phyloP scores from a whole-genome alignment of 2,113 vertebrate species.

The Lipotes vexillifer region DNA sequence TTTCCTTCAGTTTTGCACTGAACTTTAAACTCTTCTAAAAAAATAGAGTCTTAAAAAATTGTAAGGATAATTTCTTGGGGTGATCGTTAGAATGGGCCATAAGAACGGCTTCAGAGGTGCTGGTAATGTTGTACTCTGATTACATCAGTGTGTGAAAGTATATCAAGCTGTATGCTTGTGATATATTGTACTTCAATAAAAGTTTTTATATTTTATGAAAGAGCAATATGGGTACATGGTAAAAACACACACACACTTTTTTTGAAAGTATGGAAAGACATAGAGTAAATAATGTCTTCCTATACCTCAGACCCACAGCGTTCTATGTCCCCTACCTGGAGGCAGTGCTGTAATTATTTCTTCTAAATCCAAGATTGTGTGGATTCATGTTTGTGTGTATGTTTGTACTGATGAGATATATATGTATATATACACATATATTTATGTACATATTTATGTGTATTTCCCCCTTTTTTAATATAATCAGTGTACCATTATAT shows the following conservation, averaged over 20 bases:
- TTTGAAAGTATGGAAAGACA: neutral
- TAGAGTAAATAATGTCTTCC: neutral
- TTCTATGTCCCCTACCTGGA: neutral
- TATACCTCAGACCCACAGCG: neutral
- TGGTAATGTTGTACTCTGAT: neutral
- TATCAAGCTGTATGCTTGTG: neutral
- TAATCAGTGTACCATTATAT: neutral
- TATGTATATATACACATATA: rapidly evolving
- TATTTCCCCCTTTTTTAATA: neutral
- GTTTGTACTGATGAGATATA: neutral
- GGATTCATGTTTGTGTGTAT: neutral
- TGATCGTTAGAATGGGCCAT: neutral
- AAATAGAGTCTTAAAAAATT: neutral
- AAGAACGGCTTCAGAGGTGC: neutral
- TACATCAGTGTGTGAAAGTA: neutral
- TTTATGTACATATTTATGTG: neutral
- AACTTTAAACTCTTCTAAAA: neutral
- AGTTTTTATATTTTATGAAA: neutral
- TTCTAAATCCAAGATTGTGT: neutral
- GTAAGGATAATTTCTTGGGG: neutral
- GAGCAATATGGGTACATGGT: neutral
- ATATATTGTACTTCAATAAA: neutral
- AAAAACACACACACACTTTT: neutral
- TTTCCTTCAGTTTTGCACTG: neutral
- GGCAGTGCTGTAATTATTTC: neutral